Evolutionary conservation across 2,797 vertebrate species (phyloP).

Genomic region (Buceros bicornis): DNA sequence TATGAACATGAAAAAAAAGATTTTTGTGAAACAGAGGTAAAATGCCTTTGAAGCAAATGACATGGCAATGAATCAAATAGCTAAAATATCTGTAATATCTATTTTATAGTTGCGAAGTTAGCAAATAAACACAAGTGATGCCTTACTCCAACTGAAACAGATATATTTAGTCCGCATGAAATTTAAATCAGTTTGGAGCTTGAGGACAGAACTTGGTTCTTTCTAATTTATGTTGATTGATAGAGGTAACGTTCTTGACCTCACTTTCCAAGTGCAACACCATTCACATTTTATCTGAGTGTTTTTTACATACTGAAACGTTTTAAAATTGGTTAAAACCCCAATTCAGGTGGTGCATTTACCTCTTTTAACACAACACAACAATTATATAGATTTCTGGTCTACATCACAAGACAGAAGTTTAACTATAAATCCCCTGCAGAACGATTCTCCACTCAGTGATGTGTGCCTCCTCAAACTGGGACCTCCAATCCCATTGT

Average conservation of each 20-base stretch:
- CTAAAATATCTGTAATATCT: constrained; percentile 1
- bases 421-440: background rate
- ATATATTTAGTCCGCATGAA: background rate
- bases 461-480: background rate
- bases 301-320: background rate
- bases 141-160: constrained; percentile 25
- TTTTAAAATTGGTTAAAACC: background rate
- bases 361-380: background rate
- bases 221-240: background rate
- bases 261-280: constrained; percentile 8
- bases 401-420: background rate
- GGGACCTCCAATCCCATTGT: background rate
- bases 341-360: background rate
- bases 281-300: background rate
- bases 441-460: background rate
- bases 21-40: constrained; percentile 40
- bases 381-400: background rate
- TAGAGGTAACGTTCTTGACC: background rate
- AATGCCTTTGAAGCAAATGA: background rate
- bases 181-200: background rate
- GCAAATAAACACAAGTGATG: constrained; percentile 54
- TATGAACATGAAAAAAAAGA: constrained; percentile 24
- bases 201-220: background rate
- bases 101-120: constrained; percentile 25
- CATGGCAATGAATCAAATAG: background rate